Conservation (phyloP, 2,797 vertebrate genomes). For the Sebastes iracundus region DNA sequence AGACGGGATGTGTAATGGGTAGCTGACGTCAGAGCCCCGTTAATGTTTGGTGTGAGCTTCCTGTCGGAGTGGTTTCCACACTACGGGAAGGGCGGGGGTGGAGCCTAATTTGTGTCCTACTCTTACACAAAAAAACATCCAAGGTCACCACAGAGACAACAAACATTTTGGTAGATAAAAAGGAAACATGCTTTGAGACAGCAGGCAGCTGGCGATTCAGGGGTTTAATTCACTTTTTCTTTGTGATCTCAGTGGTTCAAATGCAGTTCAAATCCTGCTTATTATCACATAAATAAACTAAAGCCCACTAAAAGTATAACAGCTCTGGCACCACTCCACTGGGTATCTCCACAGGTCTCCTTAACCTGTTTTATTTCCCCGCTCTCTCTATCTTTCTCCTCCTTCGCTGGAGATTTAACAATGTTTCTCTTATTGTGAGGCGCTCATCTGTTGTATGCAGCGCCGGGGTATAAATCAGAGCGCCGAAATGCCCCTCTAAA, state of each 20-base stretch:
- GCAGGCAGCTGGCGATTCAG: neutral
- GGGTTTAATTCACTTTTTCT: neutral
- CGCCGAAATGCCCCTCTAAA: constrained; percentile 23
- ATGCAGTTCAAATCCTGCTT: constrained; percentile 5
- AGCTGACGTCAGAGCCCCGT: constrained; percentile 48
- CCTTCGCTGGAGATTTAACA: constrained; percentile 43
- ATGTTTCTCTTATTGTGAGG: constrained; percentile 48
- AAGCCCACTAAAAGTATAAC: neutral
- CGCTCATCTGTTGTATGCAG: constrained; percentile 57
- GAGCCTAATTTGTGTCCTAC: constrained; percentile 8
- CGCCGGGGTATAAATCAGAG: constrained; percentile 51
- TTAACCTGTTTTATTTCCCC: constrained; percentile 2
- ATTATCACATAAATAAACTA: constrained; percentile 30
- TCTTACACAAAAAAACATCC: constrained; percentile 7
- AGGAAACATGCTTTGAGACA: neutral
- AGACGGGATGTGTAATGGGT: constrained; percentile 32
- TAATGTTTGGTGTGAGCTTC: constrained; percentile 62
- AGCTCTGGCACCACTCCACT: neutral
- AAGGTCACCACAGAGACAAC: neutral
- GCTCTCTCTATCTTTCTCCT: neutral
- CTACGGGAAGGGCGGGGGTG: neutral
- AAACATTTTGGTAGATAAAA: neutral
- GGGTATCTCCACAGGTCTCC: constrained; percentile 20
- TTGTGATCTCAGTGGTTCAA: neutral
- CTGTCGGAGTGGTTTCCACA: constrained; percentile 63